Conservation (phyloP, 37 sponge, comb jelly and placozoan genomes). For the Theonella swinhoei region DNA sequence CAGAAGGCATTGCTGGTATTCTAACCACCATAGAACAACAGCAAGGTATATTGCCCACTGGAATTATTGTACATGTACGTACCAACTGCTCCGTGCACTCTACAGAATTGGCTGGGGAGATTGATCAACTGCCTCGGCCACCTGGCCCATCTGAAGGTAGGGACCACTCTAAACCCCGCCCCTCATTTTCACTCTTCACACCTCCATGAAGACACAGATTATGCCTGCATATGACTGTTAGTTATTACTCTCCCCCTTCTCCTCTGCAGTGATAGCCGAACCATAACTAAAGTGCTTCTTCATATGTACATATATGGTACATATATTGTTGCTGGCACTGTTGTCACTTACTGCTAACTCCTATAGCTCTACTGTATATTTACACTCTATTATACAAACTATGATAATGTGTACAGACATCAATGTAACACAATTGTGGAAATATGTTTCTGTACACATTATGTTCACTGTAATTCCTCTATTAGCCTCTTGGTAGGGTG, state of each 20-base stretch:
- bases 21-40: slow-evolving; percentile 14
- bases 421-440: too few relatives aligned
- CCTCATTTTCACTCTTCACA: too few relatives aligned
- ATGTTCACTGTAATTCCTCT: too few relatives aligned
- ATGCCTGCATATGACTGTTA: too few relatives aligned
- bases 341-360: neutral
- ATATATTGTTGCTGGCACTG: neutral
- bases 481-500: too few relatives aligned
- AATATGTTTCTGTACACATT: too few relatives aligned
- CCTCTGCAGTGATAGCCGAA: neutral
- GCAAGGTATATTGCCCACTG: slow-evolving; percentile 17
- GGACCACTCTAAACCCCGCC: too few relatives aligned
- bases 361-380: neutral
- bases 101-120: slow-evolving; percentile 3
- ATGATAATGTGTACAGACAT: neutral
- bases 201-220: too few relatives aligned
- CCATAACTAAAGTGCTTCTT: too few relatives aligned
- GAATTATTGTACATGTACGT: neutral
- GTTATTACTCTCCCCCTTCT: too few relatives aligned
- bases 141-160: neutral
- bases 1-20: slow-evolving; percentile 33
- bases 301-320: too few relatives aligned
- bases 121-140: neutral
- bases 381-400: neutral
- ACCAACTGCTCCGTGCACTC: too few relatives aligned